A percentile compares a stretch with the other conserved stretches of the same genome.
phyloP scores from a whole-genome alignment of 2,797 vertebrate genomes.

The Microcaecilia unicolor region DNA sequence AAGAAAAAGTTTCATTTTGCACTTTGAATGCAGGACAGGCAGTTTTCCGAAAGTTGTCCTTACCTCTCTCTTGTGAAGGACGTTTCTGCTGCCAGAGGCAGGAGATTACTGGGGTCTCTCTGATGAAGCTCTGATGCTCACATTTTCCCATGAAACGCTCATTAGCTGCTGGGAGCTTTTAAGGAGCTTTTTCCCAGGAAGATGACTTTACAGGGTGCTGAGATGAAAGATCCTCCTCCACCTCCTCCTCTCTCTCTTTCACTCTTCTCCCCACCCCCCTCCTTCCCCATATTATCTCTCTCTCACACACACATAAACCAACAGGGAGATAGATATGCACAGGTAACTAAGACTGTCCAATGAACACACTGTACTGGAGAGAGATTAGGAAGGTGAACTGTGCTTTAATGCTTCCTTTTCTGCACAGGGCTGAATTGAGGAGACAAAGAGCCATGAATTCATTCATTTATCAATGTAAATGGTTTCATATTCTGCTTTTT shows the following conservation, averaged over 20 bases:
- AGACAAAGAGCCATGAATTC: too few relatives aligned
- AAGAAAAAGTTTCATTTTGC: too few relatives aligned
- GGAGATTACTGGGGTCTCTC: not conserved
- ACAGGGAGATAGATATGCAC: too few relatives aligned
- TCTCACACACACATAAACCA: too few relatives aligned
- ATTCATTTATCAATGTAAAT: too few relatives aligned
- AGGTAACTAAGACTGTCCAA: slow-evolving; percentile 20
- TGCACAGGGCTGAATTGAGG: too few relatives aligned
- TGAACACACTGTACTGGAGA: slow-evolving; percentile 20
- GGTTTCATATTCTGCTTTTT: too few relatives aligned
- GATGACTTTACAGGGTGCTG: slow-evolving; percentile 1
- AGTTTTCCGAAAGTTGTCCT: slow-evolving; percentile 3
- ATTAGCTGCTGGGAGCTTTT: not conserved
- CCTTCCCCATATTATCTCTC: not conserved
- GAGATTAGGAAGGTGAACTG: slow-evolving; percentile 3
- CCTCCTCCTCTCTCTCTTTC: not conserved
- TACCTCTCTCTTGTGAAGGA: slow-evolving; percentile 19
- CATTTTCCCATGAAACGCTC: not conserved
- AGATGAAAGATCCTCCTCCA: slow-evolving; percentile 4
- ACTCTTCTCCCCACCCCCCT: too few relatives aligned
- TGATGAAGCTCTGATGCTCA: not conserved
- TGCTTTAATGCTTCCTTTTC: slow-evolving; percentile 21
- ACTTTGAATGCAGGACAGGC: too few relatives aligned
- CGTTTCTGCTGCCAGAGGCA: slow-evolving; percentile 4
- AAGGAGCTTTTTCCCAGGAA: slow-evolving; percentile 1